Percentiles rank a stretch among this genome's conserved stretches.
Conservation (phyloP, 1,140 invertebrate genomes). For the Drosophila funebris region DNA sequence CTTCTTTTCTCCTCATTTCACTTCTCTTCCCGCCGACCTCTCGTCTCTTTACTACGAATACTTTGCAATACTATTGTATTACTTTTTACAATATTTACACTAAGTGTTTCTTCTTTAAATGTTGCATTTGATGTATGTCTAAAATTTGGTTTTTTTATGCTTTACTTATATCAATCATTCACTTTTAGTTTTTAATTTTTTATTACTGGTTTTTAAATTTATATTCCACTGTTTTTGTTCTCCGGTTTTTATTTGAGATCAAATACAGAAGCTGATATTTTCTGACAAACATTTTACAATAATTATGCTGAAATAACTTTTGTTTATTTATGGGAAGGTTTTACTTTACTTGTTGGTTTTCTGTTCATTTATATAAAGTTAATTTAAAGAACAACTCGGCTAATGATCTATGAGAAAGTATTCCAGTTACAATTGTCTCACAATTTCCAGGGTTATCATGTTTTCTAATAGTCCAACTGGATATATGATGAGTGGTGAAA, state of each 20-base stretch:
- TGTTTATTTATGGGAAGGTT: conserved; percentile 42
- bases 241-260: conserved; percentile 63
- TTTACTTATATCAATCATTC: conserved; percentile 33
- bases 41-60: conserved; percentile 22
- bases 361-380: conserved; percentile 51
- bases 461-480: conserved; percentile 31
- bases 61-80: conserved; percentile 62
- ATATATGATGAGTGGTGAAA: conserved; percentile 7
- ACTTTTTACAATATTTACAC: conserved; percentile 80
- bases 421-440: conserved; percentile 42
- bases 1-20: neutral
- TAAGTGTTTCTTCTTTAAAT: conserved; percentile 64
- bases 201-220: conserved; percentile 22
- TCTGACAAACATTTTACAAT: conserved; percentile 63
- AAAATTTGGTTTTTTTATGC: conserved; percentile 13
- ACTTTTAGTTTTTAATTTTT: conserved; percentile 10
- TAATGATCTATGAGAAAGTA: conserved; percentile 56
- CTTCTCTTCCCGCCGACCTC: neutral
- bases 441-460: conserved; percentile 21
- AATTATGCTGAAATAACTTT: conserved; percentile 56
- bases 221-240: conserved; percentile 20
- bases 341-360: conserved; percentile 29
- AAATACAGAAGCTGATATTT: conserved; percentile 73
- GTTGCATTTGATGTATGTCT: conserved; percentile 41
- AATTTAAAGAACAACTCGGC: conserved; percentile 62